Base-by-base conservation (phyloP, 1,140 invertebrate genomes). In the Triops cancriformis region DNA sequence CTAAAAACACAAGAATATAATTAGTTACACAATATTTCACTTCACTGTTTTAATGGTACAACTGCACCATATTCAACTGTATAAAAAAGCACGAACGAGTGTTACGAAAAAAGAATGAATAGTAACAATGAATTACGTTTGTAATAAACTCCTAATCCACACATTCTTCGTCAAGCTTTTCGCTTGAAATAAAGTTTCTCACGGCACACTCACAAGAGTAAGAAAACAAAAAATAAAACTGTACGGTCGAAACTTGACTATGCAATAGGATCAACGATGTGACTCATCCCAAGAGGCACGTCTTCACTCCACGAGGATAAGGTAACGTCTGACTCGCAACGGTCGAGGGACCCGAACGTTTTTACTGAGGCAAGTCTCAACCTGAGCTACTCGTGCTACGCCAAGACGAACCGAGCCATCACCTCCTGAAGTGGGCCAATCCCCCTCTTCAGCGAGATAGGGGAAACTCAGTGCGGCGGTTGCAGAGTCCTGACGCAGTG, bases 211-310 rank as follows among this genome's bases (percentile, higher is more conserved):
- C 51, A 64, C 51, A 23, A 18, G 51, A 64, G 14, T n/a, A 64
- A 45, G 23, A 64, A 18, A 64, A 23, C 14, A 64, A 64, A 64
- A 18, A 64, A 23, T 5, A 64, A 64, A 64, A 64, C 51, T 64
- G 51, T n/a, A 23, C 10, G 18, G 51, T 0, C 6, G 31, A 37
- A 37, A 37, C 23, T 23, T 64, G 51, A 64, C 51, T 64, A 64
- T 64, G 51, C n/a, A 64, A 64, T 64, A 64, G n/a, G 51, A 64
- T 64, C 51, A 64, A 64, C 51, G 51, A 12, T n/a, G n/a, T 23
- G 51, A 64, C 51, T 64, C 51, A 64, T 64, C n/a, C 51, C 51
- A 64, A 64, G n/a, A n/a, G 23, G 31, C 51, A 64, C 51, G 51
- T 64, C 51, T 64, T 64, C 7, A 64, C 51, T 64, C 51, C 51